These are phyloP conservation scores for Drosophila murphyi DNA, from an alignment of 1,140 invertebrate genomes.

Conservation along the genomic window DNA sequence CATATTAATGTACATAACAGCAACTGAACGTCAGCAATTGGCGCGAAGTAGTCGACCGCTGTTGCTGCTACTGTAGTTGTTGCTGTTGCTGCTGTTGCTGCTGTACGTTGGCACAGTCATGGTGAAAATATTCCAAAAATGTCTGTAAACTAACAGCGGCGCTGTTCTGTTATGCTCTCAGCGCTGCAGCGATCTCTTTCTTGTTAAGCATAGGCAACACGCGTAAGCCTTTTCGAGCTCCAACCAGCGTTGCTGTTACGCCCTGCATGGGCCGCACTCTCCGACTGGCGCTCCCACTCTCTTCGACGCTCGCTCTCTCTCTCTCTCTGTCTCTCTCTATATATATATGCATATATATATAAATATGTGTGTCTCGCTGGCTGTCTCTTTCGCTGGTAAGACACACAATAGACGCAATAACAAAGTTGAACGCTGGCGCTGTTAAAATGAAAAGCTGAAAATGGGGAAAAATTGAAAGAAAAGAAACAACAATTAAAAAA, in stretches of 20 bases:
- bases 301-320: conserved; percentile 3
- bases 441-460: conserved; percentile 30
- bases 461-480: conserved; percentile 34
- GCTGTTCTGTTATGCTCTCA: conserved; percentile 28
- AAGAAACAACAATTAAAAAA: neutral
- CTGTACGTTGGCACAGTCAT: conserved; percentile 44
- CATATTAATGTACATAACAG: conserved; percentile 1
- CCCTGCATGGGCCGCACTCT: conserved; percentile 19
- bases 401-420: conserved; percentile 17
- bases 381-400: conserved; percentile 7
- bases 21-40: conserved; percentile 48
- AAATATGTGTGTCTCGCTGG: neutral
- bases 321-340: neutral
- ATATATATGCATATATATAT: too few species aligned
- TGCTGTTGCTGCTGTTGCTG: conserved; percentile 5
- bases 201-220: neutral
- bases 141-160: conserved; percentile 57
- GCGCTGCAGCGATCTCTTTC: conserved; percentile 35
- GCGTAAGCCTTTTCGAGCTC: conserved; percentile 31
- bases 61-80: conserved; percentile 11
- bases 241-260: conserved; percentile 24
- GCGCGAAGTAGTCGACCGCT: conserved; percentile 33
- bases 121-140: conserved; percentile 63
- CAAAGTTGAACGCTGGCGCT: conserved; percentile 30
- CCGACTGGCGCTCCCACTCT: conserved; percentile 2